Percentiles rank a stretch among this genome's conserved stretches.
These are phyloP conservation scores for Myotis davidii DNA, from an alignment of 2,113 vertebrate genomes.

Conservation along the genomic window DNA sequence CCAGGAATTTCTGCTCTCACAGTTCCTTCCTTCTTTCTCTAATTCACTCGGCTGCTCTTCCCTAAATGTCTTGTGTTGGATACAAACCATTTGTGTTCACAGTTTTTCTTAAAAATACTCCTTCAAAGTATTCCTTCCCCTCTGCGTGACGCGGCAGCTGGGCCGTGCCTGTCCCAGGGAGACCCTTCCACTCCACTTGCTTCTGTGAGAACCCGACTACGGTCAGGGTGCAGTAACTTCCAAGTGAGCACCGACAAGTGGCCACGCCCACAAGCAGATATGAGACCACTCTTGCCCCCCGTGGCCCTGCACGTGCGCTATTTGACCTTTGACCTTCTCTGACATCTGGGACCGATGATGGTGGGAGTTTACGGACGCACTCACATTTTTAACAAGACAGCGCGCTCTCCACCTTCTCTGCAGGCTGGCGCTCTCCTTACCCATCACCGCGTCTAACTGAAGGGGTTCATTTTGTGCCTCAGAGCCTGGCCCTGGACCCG, in stretches of 20 bases:
- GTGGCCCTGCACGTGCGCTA: not conserved
- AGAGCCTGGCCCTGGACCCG: not conserved
- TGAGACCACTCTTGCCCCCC: not conserved
- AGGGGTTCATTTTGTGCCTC: not conserved
- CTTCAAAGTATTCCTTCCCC: not conserved
- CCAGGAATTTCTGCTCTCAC: not conserved
- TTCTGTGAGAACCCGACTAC: not conserved
- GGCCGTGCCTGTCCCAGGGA: not conserved
- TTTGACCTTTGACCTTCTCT: not conserved
- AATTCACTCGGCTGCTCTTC: not conserved
- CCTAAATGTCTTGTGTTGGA: not conserved
- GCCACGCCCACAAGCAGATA: fast-evolving
- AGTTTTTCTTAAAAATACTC: not conserved
- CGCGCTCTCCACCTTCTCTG: not conserved
- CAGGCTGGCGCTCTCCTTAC: not conserved
- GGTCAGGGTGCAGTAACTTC: not conserved
- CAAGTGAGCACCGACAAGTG: not conserved
- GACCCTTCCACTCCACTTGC: not conserved
- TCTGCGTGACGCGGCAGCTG: not conserved
- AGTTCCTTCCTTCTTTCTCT: no score
- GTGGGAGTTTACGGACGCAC: not conserved
- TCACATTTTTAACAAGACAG: not conserved
- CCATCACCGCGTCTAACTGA: not conserved
- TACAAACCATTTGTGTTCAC: not conserved
- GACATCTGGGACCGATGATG: not conserved